These are phyloP conservation scores for Lophura nycthemera DNA, from an alignment of 2,113 vertebrate species.

Conservation along the genomic window DNA sequence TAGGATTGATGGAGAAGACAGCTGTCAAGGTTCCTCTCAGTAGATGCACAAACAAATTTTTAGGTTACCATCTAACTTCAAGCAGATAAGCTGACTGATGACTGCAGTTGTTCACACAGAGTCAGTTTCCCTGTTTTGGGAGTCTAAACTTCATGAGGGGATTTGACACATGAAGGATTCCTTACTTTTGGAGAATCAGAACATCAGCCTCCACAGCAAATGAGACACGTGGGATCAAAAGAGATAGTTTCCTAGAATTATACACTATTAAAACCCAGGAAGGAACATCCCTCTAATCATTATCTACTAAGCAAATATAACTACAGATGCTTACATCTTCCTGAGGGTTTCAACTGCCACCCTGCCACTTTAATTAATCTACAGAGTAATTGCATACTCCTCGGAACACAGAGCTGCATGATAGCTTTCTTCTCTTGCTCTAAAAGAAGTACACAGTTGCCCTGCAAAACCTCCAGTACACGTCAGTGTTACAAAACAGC, in stretches of 20 bases:
- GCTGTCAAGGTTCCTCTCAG: neutral
- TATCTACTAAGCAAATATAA: neutral
- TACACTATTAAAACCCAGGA: neutral
- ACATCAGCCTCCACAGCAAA: neutral
- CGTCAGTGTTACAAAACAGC: slow-evolving; percentile 9
- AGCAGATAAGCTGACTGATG: neutral
- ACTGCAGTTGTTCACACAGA: neutral
- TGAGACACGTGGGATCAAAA: neutral
- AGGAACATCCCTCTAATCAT: neutral
- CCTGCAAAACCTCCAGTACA: neutral
- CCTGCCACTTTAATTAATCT: neutral
- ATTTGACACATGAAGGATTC: neutral
- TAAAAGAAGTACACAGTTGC: neutral
- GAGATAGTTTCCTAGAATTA: neutral
- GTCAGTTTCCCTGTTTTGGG: neutral
- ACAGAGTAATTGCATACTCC: neutral
- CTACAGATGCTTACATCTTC: neutral
- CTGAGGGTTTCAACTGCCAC: neutral
- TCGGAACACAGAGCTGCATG: neutral
- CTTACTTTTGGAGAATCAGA: neutral
- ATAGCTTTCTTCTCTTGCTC: neutral
- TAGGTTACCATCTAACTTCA: neutral
- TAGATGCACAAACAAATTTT: neutral
- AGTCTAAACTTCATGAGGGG: neutral
- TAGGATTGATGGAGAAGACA: neutral